Evolutionary conservation across 53 echinoderm and acorn worm species (phyloP).

Genomic region (Patiria pectinifera): DNA sequence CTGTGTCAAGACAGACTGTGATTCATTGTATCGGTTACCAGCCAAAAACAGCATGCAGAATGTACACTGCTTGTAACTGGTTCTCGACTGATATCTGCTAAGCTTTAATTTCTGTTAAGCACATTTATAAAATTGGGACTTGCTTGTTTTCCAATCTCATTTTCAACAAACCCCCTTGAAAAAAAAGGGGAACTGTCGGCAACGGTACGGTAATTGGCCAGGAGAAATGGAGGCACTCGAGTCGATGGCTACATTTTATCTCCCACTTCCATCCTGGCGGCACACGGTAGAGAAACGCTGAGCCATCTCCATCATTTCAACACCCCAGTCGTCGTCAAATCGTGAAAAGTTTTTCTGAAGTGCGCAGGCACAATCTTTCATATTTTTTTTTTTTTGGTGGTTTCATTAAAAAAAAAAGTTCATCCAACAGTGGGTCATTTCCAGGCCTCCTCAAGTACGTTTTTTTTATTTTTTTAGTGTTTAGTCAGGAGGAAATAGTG

Average conservation of each 20-base stretch:
- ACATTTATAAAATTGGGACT: neutral
- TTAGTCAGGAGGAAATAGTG: neutral
- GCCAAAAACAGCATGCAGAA: neutral
- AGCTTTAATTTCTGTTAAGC: neutral
- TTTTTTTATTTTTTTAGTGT: neutral
- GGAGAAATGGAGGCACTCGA: neutral
- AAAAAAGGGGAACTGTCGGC: neutral
- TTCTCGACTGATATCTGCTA: neutral
- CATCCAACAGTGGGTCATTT: constrained; percentile 11
- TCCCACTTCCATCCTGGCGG: neutral
- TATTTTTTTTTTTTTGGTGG: neutral
- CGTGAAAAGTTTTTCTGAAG: neutral
- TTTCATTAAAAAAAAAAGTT: constrained; percentile 8
- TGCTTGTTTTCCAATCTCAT: neutral
- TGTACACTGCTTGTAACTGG: neutral
- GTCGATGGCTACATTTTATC: neutral
- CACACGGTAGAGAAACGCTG: neutral
- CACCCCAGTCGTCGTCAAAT: neutral
- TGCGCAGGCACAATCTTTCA: constrained; percentile 13
- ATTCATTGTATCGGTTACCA: neutral
- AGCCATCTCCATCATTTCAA: neutral
- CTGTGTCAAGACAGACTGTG: too few species aligned
- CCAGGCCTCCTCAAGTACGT: neutral
- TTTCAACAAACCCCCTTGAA: neutral
- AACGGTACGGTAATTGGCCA: neutral